Percentiles rank a stretch among this genome's conserved stretches.
Evolutionary conservation across 2,888 invertebrate species (phyloP).

Genomic region (Heteromyza rotundicornis): DNA sequence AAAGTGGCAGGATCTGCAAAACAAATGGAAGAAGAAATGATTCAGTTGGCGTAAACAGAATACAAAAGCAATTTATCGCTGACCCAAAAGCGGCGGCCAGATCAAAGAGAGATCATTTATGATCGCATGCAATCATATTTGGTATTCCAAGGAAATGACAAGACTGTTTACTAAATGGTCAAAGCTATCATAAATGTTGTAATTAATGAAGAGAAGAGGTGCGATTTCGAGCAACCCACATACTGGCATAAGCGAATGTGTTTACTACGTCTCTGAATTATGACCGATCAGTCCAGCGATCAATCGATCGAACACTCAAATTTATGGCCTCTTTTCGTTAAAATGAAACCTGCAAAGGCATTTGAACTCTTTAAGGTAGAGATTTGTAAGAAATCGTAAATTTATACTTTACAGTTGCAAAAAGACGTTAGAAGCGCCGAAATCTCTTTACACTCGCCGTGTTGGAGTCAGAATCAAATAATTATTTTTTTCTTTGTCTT

Average conservation of each 20-base stretch:
- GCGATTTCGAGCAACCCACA: neutral
- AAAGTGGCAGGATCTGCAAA: conserved; percentile 86
- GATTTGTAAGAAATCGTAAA: conserved; percentile 15
- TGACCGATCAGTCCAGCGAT: conserved; percentile 11
- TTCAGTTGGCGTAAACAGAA: neutral
- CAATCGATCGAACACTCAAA: conserved; percentile 1
- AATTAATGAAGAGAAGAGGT: conserved; percentile 25
- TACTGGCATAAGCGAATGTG: neutral
- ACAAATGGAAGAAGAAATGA: neutral
- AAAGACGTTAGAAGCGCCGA: too few species aligned
- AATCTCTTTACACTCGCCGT: too few species aligned
- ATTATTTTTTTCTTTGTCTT: too few species aligned
- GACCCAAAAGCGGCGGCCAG: too few species aligned
- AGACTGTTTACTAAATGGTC: conserved; percentile 36
- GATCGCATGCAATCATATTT: conserved; percentile 34
- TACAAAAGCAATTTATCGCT: too few species aligned
- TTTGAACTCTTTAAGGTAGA: neutral
- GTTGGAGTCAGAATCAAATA: too few species aligned
- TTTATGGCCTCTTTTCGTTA: neutral
- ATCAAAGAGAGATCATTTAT: too few species aligned
- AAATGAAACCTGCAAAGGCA: neutral
- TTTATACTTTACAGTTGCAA: too few species aligned
- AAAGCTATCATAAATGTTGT: conserved; percentile 36
- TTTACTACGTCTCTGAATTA: neutral
- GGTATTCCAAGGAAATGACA: neutral